phyloP scores from a whole-genome alignment of 2,888 invertebrate genomes.

The Rhorus exstirpatorius region DNA sequence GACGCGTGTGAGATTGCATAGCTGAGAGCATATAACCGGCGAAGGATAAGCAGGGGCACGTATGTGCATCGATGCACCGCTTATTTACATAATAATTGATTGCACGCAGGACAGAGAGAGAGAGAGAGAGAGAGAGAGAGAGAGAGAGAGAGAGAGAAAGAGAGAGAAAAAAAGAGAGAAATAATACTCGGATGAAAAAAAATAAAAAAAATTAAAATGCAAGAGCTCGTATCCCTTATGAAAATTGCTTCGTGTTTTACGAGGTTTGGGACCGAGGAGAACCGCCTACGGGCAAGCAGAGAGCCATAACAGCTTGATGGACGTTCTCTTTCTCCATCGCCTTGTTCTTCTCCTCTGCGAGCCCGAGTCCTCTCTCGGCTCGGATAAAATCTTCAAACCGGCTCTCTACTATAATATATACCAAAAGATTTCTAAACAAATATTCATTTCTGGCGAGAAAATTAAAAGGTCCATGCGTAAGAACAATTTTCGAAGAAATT shows the following conservation, averaged over 20 bases:
- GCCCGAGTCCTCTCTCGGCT: constrained; percentile 5
- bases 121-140: constrained; percentile 9
- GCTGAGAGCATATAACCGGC: not conserved
- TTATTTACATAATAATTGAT: constrained; percentile 71
- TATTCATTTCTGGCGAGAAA: constrained; percentile 57
- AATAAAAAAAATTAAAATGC: constrained; percentile 27
- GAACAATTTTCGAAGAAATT: no score
- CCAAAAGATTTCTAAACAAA: constrained; percentile 41
- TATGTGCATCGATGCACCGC: constrained; percentile 39
- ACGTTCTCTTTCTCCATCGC: constrained; percentile 52
- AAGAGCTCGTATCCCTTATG: constrained; percentile 69
- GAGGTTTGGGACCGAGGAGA: constrained; percentile 69
- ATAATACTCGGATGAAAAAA: constrained; percentile 24
- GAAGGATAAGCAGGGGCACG: constrained; percentile 36
- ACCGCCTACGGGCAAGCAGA: constrained; percentile 68
- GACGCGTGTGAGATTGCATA: not conserved
- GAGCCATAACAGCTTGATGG: constrained; percentile 68
- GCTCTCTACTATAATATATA: not conserved
- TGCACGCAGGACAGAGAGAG: constrained; percentile 37
- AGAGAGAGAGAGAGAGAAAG: constrained; percentile 34
- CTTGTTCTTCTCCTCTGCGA: constrained; percentile 38
- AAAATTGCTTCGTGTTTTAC: constrained; percentile 74
- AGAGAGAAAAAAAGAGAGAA: constrained; percentile 35
- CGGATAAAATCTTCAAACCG: constrained; percentile 44
- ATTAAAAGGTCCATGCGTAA: no score